These are phyloP conservation scores for Oncorhynchus keta DNA, from an alignment of 2,113 vertebrate genomes.

Conservation along the genomic window DNA sequence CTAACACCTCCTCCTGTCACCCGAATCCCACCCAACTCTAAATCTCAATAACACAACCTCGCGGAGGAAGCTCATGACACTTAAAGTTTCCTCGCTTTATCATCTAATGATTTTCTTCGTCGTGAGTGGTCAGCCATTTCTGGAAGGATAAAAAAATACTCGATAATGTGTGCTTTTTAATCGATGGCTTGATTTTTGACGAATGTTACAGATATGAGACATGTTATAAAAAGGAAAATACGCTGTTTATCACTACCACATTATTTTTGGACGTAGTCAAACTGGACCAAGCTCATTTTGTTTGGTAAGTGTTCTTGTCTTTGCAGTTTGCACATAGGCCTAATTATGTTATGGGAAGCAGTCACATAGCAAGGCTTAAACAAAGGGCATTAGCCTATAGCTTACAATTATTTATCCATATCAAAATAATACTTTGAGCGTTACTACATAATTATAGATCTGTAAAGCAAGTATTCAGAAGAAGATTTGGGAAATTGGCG, in stretches of 20 bases:
- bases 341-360: no score
- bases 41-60: constrained; percentile 52
- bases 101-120: constrained; percentile 41
- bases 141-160: no score
- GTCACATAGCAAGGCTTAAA: no score
- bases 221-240: not conserved
- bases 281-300: constrained; percentile 21
- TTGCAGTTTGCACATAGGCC: not conserved
- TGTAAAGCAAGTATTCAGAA: not conserved
- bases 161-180: not conserved
- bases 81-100: constrained; percentile 43
- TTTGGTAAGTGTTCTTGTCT: constrained; percentile 39
- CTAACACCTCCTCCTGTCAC: constrained; percentile 67
- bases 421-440: not conserved
- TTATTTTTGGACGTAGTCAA: constrained; percentile 4
- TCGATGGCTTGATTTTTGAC: not conserved
- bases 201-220: not conserved
- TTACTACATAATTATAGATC: not conserved
- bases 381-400: no score
- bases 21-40: constrained; percentile 62
- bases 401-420: not conserved
- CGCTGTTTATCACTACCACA: not conserved
- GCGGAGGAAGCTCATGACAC: constrained; percentile 56
- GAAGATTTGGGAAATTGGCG: not conserved
- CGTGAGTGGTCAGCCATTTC: not conserved